Evolutionary conservation across 1,140 invertebrate genomes (phyloP).

Genomic region (Diachasma alloeum): DNA sequence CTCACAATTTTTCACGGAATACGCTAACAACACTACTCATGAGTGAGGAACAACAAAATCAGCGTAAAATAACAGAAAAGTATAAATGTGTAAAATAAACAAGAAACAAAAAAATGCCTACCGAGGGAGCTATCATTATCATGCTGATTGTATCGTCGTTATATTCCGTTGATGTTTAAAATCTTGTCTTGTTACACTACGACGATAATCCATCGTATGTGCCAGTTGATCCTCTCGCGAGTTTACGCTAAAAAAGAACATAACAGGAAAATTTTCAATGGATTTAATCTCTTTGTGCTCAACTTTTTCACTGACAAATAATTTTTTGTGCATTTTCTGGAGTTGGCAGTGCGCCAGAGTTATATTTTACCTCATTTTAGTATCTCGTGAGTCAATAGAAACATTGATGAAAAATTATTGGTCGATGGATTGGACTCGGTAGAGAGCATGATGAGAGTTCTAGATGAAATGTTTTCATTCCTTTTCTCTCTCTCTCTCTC

Average conservation of each 20-base stretch:
- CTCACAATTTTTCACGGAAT: not conserved
- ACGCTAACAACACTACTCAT: too few species aligned
- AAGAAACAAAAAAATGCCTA: slow-evolving; percentile 28
- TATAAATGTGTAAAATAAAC: slow-evolving; percentile 16
- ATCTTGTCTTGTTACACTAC: slow-evolving; percentile 26
- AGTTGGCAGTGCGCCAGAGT: not conserved
- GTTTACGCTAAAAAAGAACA: slow-evolving; percentile 27
- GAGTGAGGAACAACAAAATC: not conserved
- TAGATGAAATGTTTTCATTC: too few species aligned
- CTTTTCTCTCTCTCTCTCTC: too few species aligned
- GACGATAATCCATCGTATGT: slow-evolving; percentile 28
- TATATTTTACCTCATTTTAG: not conserved
- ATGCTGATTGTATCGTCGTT: slow-evolving; percentile 27
- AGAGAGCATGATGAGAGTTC: too few species aligned
- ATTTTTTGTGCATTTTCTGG: not conserved
- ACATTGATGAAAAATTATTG: not conserved
- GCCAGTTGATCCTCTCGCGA: slow-evolving; percentile 19
- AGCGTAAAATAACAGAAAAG: not conserved
- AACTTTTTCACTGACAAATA: not conserved
- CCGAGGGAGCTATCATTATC: slow-evolving; percentile 22
- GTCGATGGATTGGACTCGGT: too few species aligned
- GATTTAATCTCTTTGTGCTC: not conserved
- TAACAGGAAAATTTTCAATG: not conserved
- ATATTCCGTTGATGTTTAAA: slow-evolving; percentile 24
- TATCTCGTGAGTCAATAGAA: not conserved